Conservation (phyloP, 1,140 invertebrate species). For the Neuroterus valhalla region DNA sequence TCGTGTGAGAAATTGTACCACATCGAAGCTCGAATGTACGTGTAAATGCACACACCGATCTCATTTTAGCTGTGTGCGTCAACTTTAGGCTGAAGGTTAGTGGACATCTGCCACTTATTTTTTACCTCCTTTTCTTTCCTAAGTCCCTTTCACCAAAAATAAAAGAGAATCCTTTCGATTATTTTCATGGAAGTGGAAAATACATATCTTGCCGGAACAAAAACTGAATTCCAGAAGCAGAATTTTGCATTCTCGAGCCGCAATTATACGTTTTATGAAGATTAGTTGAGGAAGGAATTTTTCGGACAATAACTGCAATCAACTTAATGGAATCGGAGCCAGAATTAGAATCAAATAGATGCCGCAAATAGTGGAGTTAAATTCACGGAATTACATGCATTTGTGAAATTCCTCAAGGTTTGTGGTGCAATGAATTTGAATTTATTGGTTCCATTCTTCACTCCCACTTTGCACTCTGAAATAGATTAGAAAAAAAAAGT, state of each 20-base stretch:
- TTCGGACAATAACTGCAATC: slow-evolving; percentile 2
- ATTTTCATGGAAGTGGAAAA: no score
- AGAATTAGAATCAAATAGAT: neutral
- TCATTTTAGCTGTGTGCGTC: no score
- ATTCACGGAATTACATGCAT: neutral
- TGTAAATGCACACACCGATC: neutral
- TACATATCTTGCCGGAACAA: no score
- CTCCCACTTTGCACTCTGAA: no score
- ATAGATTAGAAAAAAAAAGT: no score
- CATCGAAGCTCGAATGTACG: neutral
- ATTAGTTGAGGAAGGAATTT: neutral
- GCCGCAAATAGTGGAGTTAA: neutral
- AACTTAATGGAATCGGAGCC: neutral
- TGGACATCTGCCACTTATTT: no score
- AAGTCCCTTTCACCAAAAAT: no score
- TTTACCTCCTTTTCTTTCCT: no score
- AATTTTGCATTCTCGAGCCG: neutral
- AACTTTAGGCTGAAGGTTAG: no score
- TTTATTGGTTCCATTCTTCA: no score
- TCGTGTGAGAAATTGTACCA: neutral
- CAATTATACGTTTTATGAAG: neutral
- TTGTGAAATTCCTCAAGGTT: neutral
- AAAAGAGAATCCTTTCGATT: no score
- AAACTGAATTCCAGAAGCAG: neutral
- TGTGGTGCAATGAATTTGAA: neutral